These are phyloP conservation scores for Eudemis profundana DNA, from an alignment of 2,888 invertebrate species.

Conservation along the genomic window DNA sequence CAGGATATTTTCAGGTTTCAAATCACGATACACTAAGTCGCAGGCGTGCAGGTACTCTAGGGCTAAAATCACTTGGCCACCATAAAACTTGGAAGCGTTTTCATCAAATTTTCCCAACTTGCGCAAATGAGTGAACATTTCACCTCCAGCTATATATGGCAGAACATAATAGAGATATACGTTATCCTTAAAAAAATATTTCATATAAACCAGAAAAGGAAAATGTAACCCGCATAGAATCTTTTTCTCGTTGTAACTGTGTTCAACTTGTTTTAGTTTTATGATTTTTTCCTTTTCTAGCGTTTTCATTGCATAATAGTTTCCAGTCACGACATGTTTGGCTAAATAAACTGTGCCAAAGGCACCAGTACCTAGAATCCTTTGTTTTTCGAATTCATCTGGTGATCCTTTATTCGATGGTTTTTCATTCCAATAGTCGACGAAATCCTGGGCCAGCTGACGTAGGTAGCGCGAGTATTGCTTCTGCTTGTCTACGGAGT, in stretches of 20 bases:
- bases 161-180: conserved; percentile 92
- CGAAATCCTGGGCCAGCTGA: conserved; percentile 70
- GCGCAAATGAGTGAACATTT: conserved; percentile 92
- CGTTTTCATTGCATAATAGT: conserved; percentile 94
- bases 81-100: conserved; percentile 93
- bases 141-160: conserved; percentile 93
- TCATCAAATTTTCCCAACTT: conserved; percentile 89
- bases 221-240: conserved; percentile 94
- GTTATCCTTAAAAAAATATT: conserved; percentile 94
- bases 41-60: conserved; percentile 96
- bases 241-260: conserved; percentile 95
- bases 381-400: conserved; percentile 89
- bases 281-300: conserved; percentile 94
- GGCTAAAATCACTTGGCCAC: conserved; percentile 94
- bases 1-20: conserved; percentile 96
- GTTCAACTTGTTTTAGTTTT: conserved; percentile 94
- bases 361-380: conserved; percentile 94
- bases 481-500: conserved; percentile 67
- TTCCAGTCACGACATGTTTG: conserved; percentile 84
- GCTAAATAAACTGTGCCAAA: conserved; percentile 94
- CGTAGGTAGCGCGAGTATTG: conserved; percentile 67
- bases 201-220: conserved; percentile 94
- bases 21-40: conserved; percentile 94
- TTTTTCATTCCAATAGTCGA: conserved; percentile 73
- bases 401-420: conserved; percentile 58